phyloP scores from a whole-genome alignment of 2,797 vertebrate species.

The Todus mexicanus region DNA sequence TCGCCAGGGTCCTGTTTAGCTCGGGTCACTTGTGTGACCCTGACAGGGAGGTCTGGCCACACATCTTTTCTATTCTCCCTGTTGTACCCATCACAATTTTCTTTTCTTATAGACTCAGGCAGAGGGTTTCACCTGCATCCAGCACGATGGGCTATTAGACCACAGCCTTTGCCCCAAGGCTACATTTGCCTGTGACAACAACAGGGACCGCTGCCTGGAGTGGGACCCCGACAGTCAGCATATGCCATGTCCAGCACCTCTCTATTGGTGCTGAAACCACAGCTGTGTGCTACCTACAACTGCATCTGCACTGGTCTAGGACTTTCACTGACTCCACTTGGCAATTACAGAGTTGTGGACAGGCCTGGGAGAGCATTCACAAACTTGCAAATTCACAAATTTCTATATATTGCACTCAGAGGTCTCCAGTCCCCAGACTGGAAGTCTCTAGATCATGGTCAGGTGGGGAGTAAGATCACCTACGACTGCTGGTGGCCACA shows the following conservation, averaged over 20 bases:
- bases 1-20: fast-evolving
- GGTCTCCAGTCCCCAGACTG: fast-evolving
- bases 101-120: background rate
- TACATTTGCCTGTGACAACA: background rate
- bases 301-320: background rate
- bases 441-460: background rate
- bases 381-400: background rate
- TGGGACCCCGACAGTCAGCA: background rate
- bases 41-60: background rate
- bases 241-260: background rate
- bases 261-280: background rate
- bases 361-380: fast-evolving
- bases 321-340: background rate
- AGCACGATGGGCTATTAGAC: background rate
- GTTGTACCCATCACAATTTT: background rate
- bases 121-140: background rate
- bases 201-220: fast-evolving
- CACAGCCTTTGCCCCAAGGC: background rate
- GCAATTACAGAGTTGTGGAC: background rate
- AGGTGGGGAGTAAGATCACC: background rate
- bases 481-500: background rate
- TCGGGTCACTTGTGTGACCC: fast-evolving
- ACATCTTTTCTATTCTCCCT: background rate
- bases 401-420: background rate
- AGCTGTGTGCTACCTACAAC: background rate